These are phyloP conservation scores for Drosophila parvula DNA, from an alignment of 1,140 invertebrate genomes.

Conservation along the genomic window DNA sequence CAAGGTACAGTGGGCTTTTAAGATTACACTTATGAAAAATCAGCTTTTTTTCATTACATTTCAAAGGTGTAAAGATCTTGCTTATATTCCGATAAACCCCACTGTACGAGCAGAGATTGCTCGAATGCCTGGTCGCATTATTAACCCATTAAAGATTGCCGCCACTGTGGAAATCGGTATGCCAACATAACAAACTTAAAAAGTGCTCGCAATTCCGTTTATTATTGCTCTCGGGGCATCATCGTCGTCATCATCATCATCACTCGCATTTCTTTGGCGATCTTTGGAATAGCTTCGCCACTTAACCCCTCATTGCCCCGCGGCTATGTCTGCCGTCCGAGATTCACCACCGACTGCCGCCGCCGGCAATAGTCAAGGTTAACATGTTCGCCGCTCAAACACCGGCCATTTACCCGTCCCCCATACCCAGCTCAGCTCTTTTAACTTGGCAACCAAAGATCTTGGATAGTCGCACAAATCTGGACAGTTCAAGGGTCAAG, in stretches of 20 bases:
- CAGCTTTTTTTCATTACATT: too few relatives aligned
- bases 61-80: not conserved
- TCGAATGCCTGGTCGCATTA: conserved; percentile 42
- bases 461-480: not conserved
- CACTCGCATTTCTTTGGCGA: conserved; percentile 35
- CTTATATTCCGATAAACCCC: not conserved
- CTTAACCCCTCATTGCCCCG: conserved; percentile 21
- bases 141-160: conserved; percentile 58
- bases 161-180: conserved; percentile 19
- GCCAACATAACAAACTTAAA: conserved; percentile 26
- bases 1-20: not conserved
- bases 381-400: conserved; percentile 45
- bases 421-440: not conserved
- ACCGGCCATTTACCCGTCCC: conserved; percentile 34
- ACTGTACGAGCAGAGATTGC: conserved; percentile 3
- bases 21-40: not conserved
- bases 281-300: conserved; percentile 26
- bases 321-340: conserved; percentile 13
- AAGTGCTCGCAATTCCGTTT: conserved; percentile 26
- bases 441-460: conserved; percentile 13
- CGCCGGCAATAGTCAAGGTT: conserved; percentile 59
- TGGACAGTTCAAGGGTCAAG: not conserved
- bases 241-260: not conserved
- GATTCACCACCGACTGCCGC: conserved; percentile 28
- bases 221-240: conserved; percentile 25